Evolutionary conservation across 2,113 vertebrate species (phyloP), one percentile per base, ranked within the genome.

Genomic region (Cebus imitator): DNA sequence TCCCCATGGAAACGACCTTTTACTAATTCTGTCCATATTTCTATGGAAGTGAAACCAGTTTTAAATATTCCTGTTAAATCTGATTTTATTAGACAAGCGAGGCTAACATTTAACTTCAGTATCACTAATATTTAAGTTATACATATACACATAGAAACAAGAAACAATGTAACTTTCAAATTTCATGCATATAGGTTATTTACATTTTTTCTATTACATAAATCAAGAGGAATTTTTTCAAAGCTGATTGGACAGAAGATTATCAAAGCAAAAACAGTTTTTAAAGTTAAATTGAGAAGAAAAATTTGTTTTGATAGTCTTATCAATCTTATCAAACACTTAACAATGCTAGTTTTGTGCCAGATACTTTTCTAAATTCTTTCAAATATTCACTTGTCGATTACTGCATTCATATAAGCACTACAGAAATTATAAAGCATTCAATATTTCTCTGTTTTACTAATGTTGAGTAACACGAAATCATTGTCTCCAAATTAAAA

Each of bases 1-100:
- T 99, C 97, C 98, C 98, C 97, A 98, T 98, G 95, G 98, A 98
- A 98, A 98, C 89, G 96, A 98, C 97, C 98, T 98, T 98, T 98
- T 92, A 96, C 95, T 98, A 98, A 98, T 98, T 98, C 97, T 97
- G 97, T 97, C 97, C 98, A 95, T 97, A 98, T 98, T 98, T 98
- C 96, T 97, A 97, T 95, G 96, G 97, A 97, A 98, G 97, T 98
- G 91, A 98, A 98, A 98, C 87, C 76, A 97, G 96, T 98, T 98
- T 97, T 98, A 98, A 98, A 97, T 97, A 98, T 98, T 98, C 98
- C 97, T 98, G 93, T 98, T 98, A 97, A 95, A 98, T 98, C 92
- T 97, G 93, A 98, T 94, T 98, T 98, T 97, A 98, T 98, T 97
- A 98, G 90, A 97, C 87, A 98, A 98, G 98, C 66, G 98, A 91